A percentile compares a stretch with the other conserved stretches of the same genome.
Evolutionary conservation across 2,797 vertebrate species (phyloP).

Genomic region (Anableps anableps): DNA sequence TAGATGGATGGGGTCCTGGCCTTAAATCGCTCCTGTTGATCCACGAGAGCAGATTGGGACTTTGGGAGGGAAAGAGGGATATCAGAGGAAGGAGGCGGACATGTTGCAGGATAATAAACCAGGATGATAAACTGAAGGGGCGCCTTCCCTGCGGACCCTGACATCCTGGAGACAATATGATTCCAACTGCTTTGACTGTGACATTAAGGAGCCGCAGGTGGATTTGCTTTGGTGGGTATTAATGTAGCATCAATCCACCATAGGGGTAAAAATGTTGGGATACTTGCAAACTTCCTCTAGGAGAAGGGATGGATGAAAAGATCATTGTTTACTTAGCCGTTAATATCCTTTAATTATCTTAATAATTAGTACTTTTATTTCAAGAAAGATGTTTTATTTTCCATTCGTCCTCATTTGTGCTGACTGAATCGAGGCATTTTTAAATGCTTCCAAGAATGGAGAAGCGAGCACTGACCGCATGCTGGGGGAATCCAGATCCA

Average conservation of each 20-base stretch:
- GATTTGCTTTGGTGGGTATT: background rate
- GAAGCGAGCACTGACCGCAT: no score
- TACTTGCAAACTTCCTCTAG: no score
- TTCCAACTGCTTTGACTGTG: background rate
- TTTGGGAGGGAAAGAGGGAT: conserved; percentile 18
- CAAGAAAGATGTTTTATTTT: no score
- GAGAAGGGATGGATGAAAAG: background rate
- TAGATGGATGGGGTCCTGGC: conserved; percentile 12
- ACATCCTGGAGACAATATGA: conserved; percentile 1
- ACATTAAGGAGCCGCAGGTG: background rate
- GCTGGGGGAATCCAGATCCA: no score
- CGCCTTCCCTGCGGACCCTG: background rate
- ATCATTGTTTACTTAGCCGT: background rate
- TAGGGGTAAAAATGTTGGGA: no score
- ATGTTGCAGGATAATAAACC: background rate
- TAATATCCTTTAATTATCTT: background rate
- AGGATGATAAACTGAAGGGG: background rate
- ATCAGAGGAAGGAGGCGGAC: background rate
- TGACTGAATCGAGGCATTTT: background rate
- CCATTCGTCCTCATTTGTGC: background rate
- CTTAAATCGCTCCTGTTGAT: background rate
- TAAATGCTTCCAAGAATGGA: no score
- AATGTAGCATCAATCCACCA: background rate
- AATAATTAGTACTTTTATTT: background rate
- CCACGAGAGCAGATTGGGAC: conserved; percentile 10